Evolutionary conservation across 2,797 vertebrate species (phyloP), one percentile per base, ranked within the genome.

Genomic region (Cirrhinus mrigala): DNA sequence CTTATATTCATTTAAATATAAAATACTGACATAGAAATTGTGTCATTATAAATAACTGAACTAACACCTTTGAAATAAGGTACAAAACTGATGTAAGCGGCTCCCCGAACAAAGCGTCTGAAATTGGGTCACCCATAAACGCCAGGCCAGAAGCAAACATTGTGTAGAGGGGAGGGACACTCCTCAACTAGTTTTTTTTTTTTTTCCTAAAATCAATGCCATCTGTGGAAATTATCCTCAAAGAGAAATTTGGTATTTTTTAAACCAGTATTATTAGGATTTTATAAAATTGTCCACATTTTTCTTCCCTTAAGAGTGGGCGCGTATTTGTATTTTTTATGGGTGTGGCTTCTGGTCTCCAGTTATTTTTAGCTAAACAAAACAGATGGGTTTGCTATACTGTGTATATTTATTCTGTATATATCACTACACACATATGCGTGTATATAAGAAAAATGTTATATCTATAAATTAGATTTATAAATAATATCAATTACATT

Each of bases 121-220:
- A 84, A 84, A 70, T 29, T 78, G 52, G 83, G 83, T 79, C 75
- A 84, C 83, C 20, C 22, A 69, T 1, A 75, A 5, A 76, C 22
- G 15, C 46, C 58, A 40, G 60, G 52, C 44, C 22, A 77, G 9
- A 29, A 40, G 33, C 16, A 6, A 68, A 37, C 29, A 37, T 27
- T 69, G 33, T 69, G 16, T 37, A 40, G 62, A 80, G 33, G 68
- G 6, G 3, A 22, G 12, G 18, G 4, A 74, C 54, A 74, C 18
- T 64, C 12, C 50, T 20, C 10, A 27, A 48, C 54, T 22, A 9
- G 15, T 33, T 66, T 33, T 37, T 40, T 8, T 40, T 37, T 37
- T 37, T 3, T 33, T 18, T n/a, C n/a, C 29, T 33, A 15, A 15
- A 68, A 24, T 20, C n/a, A 20, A 1, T 9, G 15, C 27, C 11